Conservation (phyloP, 2,797 vertebrate genomes). For the Lemur catta region DNA sequence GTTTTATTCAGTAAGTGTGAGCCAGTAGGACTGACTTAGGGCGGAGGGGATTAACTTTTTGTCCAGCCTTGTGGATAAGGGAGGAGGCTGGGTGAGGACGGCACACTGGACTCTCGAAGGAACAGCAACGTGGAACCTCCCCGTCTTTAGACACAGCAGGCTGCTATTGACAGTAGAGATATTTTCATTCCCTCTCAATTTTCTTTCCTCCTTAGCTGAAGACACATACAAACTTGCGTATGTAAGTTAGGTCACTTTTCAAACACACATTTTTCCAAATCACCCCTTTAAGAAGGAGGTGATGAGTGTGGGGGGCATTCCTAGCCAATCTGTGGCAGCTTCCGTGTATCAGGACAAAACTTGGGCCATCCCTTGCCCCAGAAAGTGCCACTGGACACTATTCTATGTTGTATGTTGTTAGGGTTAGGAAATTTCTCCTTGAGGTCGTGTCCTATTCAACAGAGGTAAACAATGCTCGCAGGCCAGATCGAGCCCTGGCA, state of each 20-base stretch:
- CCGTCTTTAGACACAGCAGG: neutral
- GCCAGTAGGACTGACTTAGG: neutral
- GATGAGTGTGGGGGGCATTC: neutral
- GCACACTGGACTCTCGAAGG: neutral
- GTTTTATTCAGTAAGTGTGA: neutral
- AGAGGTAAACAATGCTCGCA: neutral
- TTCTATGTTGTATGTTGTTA: neutral
- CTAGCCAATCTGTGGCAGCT: neutral
- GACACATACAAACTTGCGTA: neutral
- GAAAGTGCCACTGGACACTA: neutral
- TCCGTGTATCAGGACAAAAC: neutral
- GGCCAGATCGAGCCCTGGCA: neutral
- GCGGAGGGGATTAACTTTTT: neutral
- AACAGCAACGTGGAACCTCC: neutral
- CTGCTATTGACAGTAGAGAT: neutral
- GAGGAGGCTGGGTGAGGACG: rapidly evolving
- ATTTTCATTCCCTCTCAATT: neutral
- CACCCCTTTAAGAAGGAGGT: neutral
- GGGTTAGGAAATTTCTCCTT: neutral
- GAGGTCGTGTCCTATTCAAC: neutral
- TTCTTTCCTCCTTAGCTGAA: neutral
- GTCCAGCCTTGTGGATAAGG: neutral
- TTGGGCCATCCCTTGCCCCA: neutral
- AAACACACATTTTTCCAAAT: neutral
- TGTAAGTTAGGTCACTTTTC: neutral